Percentiles rank a stretch among this genome's conserved stretches.
These are phyloP conservation scores for Eurytoma adleriae DNA, from an alignment of 2,888 invertebrate species.

Conservation along the genomic window DNA sequence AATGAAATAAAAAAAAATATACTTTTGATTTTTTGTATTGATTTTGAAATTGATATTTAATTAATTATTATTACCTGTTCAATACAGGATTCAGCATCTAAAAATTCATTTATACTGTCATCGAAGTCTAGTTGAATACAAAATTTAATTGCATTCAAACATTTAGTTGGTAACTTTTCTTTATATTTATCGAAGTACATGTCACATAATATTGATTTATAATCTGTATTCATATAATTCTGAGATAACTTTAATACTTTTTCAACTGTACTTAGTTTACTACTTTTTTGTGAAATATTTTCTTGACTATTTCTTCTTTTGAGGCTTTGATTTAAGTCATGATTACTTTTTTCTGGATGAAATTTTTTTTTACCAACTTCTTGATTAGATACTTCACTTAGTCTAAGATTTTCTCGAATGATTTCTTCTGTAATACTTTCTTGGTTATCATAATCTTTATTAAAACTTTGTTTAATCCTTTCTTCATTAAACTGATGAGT, in stretches of 20 bases:
- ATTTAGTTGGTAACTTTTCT: neutral
- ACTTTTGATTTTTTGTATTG: neutral
- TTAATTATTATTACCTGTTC: neutral
- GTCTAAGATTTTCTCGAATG: too few species aligned
- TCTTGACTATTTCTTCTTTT: too few species aligned
- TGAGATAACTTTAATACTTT: slow-evolving; percentile 26
- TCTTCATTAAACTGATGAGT: too few species aligned
- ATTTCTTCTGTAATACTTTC: neutral
- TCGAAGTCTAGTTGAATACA: neutral
- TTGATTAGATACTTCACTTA: too few species aligned
- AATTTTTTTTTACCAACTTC: too few species aligned
- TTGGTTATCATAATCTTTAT: neutral
- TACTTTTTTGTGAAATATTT: too few species aligned
- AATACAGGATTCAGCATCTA: neutral
- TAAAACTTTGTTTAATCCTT: too few species aligned
- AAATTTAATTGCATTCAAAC: slow-evolving; percentile 2
- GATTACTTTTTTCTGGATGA: too few species aligned
- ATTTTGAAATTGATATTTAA: too few species aligned
- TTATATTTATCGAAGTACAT: slow-evolving; percentile 1
- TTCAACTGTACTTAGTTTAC: neutral
- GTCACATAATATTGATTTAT: slow-evolving; percentile 7
- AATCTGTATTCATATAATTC: neutral
- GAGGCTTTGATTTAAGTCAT: too few species aligned
- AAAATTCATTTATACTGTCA: neutral
- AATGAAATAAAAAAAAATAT: neutral